phyloP scores from a whole-genome alignment of 2,113 vertebrate genomes.

The Brachionichthys hirsutus region DNA sequence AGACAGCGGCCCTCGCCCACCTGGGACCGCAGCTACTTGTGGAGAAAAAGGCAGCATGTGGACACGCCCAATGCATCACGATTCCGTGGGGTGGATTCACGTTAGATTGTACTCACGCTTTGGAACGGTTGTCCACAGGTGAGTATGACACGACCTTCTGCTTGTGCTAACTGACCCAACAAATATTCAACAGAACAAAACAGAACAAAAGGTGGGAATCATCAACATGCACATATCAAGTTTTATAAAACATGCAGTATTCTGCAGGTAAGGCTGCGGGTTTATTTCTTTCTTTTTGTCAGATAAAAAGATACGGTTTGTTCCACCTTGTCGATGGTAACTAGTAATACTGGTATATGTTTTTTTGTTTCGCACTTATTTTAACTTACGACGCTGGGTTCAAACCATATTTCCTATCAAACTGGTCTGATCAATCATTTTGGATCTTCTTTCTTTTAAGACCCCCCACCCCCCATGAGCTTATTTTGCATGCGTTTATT shows the following conservation, averaged over 20 bases:
- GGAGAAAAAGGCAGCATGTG: not conserved
- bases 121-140: slow-evolving; percentile 86
- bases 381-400: too few species aligned
- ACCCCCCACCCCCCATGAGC: too few species aligned
- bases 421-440: too few species aligned
- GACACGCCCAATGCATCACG: not conserved
- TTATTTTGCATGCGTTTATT: not conserved
- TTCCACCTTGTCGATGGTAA: too few species aligned
- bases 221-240: not conserved
- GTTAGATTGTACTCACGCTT: slow-evolving; percentile 71
- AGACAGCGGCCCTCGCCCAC: slow-evolving; percentile 85
- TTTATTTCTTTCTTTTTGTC: too few species aligned
- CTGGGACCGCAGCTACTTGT: slow-evolving; percentile 82
- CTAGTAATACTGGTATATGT: too few species aligned
- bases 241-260: not conserved
- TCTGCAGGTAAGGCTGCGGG: not conserved
- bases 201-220: not conserved
- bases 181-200: not conserved
- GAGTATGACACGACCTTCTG: slow-evolving; percentile 84
- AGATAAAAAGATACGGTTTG: too few species aligned
- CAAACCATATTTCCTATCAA: too few species aligned
- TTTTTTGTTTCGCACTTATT: too few species aligned
- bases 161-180: slow-evolving; percentile 79
- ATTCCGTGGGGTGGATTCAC: slow-evolving; percentile 2
- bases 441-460: too few species aligned